Base-by-base conservation (phyloP, 2,113 vertebrate genomes). In the Oryzias melastigma region DNA sequence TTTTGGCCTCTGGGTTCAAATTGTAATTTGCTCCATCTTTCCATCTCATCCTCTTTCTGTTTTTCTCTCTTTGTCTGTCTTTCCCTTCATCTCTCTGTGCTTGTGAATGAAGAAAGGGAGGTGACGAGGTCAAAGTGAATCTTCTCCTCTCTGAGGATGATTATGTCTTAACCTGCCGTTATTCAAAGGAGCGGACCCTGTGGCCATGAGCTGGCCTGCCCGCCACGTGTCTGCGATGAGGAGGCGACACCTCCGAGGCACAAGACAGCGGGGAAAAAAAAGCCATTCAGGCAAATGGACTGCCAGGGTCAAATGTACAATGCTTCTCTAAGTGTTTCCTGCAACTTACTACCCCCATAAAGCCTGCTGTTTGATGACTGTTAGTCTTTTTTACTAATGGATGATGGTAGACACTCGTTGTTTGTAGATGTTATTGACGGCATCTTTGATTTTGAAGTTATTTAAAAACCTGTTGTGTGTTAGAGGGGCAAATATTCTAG, bases 81-180 rank as follows among this genome's bases (percentile, higher is more conserved):
- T 66, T 77, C 65, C 68, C 66, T 67, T 57, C 81, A 77, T 86
- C 82, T 87, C 87, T 64, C 69, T 50, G 83, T 83, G 71, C 76
- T 77, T 60, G 65, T 71, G 80, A 85, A 87, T 78, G 84, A 88
- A 71, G 69, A 62, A 80, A 70, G 70, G 45, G 73, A 83, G 89
- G 88, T 87, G 88, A 88, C 67, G 77, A 78, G 89, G 90, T 91
- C 90, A 91, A 78, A 89, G 89, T 82, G 88, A 91, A 90, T 90
- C 87, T 89, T 91, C 88, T 86, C 70, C 70, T 79, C 48, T 64
- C 76, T 46, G 80, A 78, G 87, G 88, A 91, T 90, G 88, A 92
- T 91, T 91, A 91, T 88, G 89, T 90, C 83, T 86, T 89, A 90
- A 90, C 88, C 85, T 79, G 80, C 85, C 56, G 79, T 88, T 88